Conservation (phyloP, 2,888 invertebrate genomes). For the Heliconius aoede region DNA sequence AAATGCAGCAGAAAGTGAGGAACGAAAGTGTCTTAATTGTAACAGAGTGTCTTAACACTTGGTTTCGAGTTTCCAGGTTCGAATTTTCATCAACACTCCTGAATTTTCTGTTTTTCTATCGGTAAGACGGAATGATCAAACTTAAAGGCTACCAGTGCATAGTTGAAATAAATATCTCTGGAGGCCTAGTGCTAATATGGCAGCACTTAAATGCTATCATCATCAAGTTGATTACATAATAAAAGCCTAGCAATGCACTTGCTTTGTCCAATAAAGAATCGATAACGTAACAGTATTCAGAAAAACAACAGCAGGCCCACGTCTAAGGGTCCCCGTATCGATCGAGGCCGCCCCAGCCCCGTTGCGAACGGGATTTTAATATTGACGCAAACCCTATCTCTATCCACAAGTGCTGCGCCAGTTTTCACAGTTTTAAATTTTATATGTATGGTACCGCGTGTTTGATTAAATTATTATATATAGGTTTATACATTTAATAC, state of each 20-base stretch:
- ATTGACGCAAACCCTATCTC: conserved; percentile 13
- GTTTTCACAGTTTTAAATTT: conserved; percentile 8
- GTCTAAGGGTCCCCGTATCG: conserved; percentile 35
- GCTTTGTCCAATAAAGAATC: not conserved
- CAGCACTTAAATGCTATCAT: not conserved
- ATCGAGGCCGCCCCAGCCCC: conserved; percentile 36
- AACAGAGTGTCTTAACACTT: not conserved
- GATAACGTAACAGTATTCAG: conserved; percentile 15
- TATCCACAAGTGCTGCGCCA: conserved; percentile 1
- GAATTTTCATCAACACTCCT: too few species aligned
- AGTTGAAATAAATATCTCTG: too few species aligned
- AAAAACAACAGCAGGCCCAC: conserved; percentile 17
- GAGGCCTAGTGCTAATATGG: too few species aligned
- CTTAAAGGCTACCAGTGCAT: too few species aligned
- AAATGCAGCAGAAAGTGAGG: not conserved
- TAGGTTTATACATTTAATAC: too few species aligned
- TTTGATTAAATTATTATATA: too few species aligned
- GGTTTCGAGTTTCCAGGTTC: too few species aligned
- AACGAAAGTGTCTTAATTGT: not conserved
- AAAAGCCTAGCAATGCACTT: not conserved
- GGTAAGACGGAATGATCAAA: too few species aligned
- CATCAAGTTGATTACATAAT: not conserved
- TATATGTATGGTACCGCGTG: not conserved
- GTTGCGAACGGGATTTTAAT: conserved; percentile 25
- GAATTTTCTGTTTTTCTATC: too few species aligned